Evolutionary conservation across 2,113 vertebrate species (phyloP).

Genomic region (Tachuris rubrigastra): DNA sequence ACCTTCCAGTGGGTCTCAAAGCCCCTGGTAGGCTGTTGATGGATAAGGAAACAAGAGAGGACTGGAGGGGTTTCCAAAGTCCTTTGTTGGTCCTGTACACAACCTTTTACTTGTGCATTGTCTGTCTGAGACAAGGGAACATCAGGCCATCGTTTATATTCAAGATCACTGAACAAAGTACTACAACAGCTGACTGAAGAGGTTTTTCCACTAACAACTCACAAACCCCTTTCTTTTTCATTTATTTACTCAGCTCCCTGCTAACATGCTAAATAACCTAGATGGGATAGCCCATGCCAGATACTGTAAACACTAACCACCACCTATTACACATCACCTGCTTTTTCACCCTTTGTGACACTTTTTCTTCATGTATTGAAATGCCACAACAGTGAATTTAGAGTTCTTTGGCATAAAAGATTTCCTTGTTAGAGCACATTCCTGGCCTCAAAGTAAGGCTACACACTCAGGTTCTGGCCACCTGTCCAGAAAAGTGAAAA

Average conservation of each 20-base stretch:
- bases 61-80: background rate
- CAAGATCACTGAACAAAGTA: background rate
- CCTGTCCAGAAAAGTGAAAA: constrained; percentile 19
- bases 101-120: background rate
- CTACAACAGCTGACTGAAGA: background rate
- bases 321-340: background rate
- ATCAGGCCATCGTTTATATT: background rate
- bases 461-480: background rate
- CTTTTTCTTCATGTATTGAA: background rate
- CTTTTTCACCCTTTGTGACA: background rate
- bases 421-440: background rate
- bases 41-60: background rate
- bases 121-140: background rate
- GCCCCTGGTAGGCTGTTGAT: background rate
- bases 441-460: background rate
- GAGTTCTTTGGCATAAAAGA: background rate
- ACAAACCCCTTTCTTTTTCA: background rate
- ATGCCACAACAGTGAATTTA: background rate
- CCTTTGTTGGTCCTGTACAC: background rate
- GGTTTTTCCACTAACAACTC: background rate
- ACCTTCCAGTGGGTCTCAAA: background rate
- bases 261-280: background rate
- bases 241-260: background rate
- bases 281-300: background rate
- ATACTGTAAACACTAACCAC: background rate